Percentiles rank a stretch among this genome's conserved stretches.
phyloP scores from a whole-genome alignment of 2,113 vertebrate genomes.

The Pitta sordida region DNA sequence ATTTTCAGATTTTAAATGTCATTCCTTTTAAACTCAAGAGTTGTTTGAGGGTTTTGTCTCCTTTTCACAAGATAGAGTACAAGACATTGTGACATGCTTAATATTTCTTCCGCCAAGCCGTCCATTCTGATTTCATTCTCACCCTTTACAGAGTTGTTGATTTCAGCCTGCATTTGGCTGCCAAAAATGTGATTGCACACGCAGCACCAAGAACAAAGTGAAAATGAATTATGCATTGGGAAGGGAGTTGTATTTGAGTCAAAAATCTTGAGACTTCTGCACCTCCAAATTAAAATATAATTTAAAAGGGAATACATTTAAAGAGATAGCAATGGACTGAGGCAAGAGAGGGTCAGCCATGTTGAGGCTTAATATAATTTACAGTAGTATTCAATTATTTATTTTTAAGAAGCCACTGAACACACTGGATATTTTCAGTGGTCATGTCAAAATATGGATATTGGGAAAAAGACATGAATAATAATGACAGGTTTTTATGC shows the following conservation, averaged over 20 bases:
- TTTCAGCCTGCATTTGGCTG: slow-evolving; percentile 77
- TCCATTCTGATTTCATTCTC: slow-evolving; percentile 79
- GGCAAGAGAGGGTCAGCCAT: slow-evolving; percentile 62
- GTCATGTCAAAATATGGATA: slow-evolving; percentile 76
- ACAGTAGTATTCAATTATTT: slow-evolving; percentile 75
- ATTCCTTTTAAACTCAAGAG: slow-evolving; percentile 68
- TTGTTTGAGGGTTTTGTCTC: slow-evolving; percentile 68
- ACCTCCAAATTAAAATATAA: slow-evolving; percentile 80
- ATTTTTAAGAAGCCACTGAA: slow-evolving; percentile 77
- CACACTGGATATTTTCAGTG: slow-evolving; percentile 71
- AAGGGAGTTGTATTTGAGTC: slow-evolving; percentile 73
- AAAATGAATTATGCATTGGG: slow-evolving; percentile 82
- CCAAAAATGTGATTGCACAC: slow-evolving; percentile 75
- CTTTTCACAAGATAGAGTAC: slow-evolving; percentile 75
- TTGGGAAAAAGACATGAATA: slow-evolving; percentile 74
- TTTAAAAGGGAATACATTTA: slow-evolving; percentile 78
- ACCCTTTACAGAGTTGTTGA: slow-evolving; percentile 78
- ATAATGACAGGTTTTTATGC: slow-evolving; percentile 74
- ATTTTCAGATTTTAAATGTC: slow-evolving; percentile 70
- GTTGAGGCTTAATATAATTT: slow-evolving; percentile 73
- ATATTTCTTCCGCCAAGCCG: slow-evolving; percentile 78
- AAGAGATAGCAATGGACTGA: slow-evolving; percentile 74
- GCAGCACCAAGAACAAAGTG: slow-evolving; percentile 75
- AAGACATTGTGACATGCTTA: slow-evolving; percentile 81
- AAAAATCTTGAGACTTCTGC: slow-evolving; percentile 79